phyloP scores from a whole-genome alignment of 2,113 vertebrate species.

The Tichodroma muraria region DNA sequence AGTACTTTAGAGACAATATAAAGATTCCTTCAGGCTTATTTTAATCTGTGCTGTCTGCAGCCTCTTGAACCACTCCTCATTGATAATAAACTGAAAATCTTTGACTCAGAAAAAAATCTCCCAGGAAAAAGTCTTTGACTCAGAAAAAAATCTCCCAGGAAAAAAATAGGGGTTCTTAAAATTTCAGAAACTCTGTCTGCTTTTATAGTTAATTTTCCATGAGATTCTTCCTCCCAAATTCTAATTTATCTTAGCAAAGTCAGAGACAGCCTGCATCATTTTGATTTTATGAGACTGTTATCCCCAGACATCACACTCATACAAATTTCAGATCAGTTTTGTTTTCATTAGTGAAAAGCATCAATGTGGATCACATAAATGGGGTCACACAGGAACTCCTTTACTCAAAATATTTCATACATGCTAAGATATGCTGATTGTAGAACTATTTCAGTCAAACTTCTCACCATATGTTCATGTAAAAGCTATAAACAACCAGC shows the following conservation, averaged over 20 bases:
- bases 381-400: not conserved
- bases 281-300: slow-evolving; percentile 23
- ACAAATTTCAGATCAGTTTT: slow-evolving; percentile 51
- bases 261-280: slow-evolving; percentile 12
- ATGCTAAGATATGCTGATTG: not conserved
- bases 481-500: not conserved
- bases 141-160: slow-evolving; percentile 36
- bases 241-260: not conserved
- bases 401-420: slow-evolving; percentile 2
- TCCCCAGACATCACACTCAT: not conserved
- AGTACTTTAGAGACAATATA: not conserved
- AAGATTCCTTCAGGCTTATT: slow-evolving; percentile 21
- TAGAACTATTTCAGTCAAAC: not conserved
- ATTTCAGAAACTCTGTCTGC: not conserved
- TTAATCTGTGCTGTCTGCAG: not conserved
- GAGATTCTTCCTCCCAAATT: not conserved
- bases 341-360: slow-evolving; percentile 32
- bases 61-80: not conserved
- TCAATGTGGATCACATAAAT: not conserved
- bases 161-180: slow-evolving; percentile 30
- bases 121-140: slow-evolving; percentile 35
- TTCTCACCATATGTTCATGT: not conserved
- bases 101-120: slow-evolving; percentile 34
- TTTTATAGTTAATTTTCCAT: slow-evolving; percentile 31
- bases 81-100: slow-evolving; percentile 16